Base-by-base conservation (phyloP, 2,888 invertebrate genomes). In the Cancer borealis region DNA sequence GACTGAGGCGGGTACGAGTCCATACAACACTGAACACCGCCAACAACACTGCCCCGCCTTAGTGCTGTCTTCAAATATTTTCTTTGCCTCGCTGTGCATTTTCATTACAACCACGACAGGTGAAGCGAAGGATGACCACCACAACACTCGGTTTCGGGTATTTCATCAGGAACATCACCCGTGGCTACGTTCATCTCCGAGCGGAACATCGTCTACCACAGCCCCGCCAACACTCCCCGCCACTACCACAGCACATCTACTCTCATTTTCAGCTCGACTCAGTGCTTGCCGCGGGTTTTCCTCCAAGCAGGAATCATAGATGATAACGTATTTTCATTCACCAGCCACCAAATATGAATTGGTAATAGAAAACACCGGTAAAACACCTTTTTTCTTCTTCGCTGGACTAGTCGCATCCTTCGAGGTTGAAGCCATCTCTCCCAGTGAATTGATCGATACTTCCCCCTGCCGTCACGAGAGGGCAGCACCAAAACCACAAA, bases 351-450 rank as follows among this genome's bases (percentile, higher is more conserved):
- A 14, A 92, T 87, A 1, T 10, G 26, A 87, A 84, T 39, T 92
- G 26, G 49, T 47, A 73, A 26, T 45, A 79, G 60, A 46, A 94
- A 49, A 92, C 93, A 93, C 93, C 66, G 49, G 45, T 92, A 88
- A 91, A 84, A 73, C 95, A 95, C 95, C 95, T 95, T 95, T 95
- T 93, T 95, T 95, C 95, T 95, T 95, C 93, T 95, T 95, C 26
- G 93, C 93, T 79, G 95, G 93, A 66, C 95, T 95, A 66, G 93
- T 84, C 45, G 93, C 92, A 95, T 95, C 95, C 92, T 95, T 95
- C 92, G 92, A 89, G 92, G 95, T 95, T 92, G 95, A 95, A 88
- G 95, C 95, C 95, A 95, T 95, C 93, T 92, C 95, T 89, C 79
- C 89, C 93, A 92, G 92, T 95, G 95, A 95, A 89, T 66, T 88